Evolutionary conservation across 2,888 invertebrate genomes (phyloP), one percentile per base, ranked within the genome.

Genomic region (Sarcophaga variegata): DNA sequence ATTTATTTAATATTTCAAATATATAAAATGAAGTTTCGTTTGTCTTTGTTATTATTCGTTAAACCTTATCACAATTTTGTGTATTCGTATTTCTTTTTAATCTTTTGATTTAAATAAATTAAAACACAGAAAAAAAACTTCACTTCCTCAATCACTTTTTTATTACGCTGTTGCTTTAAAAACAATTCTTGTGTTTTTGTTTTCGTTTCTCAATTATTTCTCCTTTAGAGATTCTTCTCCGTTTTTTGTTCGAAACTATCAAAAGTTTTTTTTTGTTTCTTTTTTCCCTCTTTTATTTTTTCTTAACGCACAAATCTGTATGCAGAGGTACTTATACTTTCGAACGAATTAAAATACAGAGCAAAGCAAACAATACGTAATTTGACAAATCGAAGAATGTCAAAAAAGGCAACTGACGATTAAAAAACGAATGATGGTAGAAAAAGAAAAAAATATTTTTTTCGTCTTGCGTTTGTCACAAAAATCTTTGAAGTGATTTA

Each of bases 331-430:
- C 86, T 83, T 70, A 37, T 67, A 85, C 83, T 81, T 72, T 83
- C 81, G 84, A 88, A 87, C 83, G 78, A 81, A 82, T 67, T 20
- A 60, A 78, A 81, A 80, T 72, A 69, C 81, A 60, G 69, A 67
- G 76, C 72, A 83, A 81, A 67, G 79, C 79, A 81, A 81, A 69
- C 67, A 82, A 80, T 81, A 81, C 79, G 81, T 80, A 88, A 85
- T 88, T 87, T 88, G 88, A 89, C 88, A 90, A 88, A 71, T 88
- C 84, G 83, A 85, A 70, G 85, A 81, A 88, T 86, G 88, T 88
- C 88, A 81, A 85, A 85, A 10, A 76, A 82, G 83, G 75, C 80
- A 88, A 62, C 74, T 62, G 81, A 64, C 77, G 72, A 87, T 60
- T 71, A 71, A 84, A 71, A 84, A 84, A 84, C 81, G 83, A 86